phyloP scores from a whole-genome alignment of 2,113 vertebrate genomes.

The Paradisaea rubra region DNA sequence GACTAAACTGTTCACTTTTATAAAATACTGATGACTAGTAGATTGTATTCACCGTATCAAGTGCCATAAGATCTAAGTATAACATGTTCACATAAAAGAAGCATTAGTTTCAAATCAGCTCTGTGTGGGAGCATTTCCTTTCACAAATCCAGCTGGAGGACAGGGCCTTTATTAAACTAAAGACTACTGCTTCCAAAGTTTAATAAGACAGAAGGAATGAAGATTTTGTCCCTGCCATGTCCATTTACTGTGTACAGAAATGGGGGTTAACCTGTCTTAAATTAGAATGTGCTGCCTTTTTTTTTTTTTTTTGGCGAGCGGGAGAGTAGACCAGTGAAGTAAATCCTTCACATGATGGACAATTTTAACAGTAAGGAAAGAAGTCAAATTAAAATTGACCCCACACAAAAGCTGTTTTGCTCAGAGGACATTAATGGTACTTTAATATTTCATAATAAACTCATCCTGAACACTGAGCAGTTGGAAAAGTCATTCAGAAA shows the following conservation, averaged over 20 bases:
- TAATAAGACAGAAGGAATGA: neutral
- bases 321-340: neutral
- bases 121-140: constrained; percentile 46
- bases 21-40: constrained; percentile 13
- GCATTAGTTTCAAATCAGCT: constrained; percentile 13
- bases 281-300: neutral
- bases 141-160: constrained; percentile 32
- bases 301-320: neutral
- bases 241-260: neutral
- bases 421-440: neutral
- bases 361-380: neutral
- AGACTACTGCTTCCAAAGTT: neutral
- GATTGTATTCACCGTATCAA: neutral
- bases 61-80: neutral
- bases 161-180: neutral
- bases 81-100: constrained; percentile 17
- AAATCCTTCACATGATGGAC: neutral
- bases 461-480: neutral
- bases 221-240: neutral
- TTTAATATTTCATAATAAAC: neutral
- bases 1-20: neutral
- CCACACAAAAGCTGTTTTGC: neutral
- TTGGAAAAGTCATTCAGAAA: constrained; percentile 10
- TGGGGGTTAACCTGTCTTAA: neutral
- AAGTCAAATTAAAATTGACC: neutral